Base-by-base conservation (phyloP, 2,797 vertebrate species). In the Rhinella marina region DNA sequence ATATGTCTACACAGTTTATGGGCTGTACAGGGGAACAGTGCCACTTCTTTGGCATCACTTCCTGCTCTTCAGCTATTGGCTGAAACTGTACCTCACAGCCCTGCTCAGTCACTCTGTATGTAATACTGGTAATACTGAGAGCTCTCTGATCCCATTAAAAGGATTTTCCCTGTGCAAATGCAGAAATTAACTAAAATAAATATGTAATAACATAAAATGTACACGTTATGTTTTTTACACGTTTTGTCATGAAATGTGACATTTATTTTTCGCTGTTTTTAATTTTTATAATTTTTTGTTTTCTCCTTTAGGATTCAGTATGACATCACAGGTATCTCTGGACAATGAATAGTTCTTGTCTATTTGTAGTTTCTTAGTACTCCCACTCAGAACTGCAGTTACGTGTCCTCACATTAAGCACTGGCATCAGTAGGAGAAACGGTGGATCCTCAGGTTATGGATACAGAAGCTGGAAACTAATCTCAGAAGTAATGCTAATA, bases 341-440 rank as follows among this genome's bases (percentile, higher is more conserved):
- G 81, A 3, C 29, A 82, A 86, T 72, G 79, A 79, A 70, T 85
- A 81, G 21, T 59, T 73, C 13, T 32, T 13, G 32, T 75, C 23
- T 59, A 3, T 73, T 61, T 84, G 32, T 78, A 50, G 41, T 77
- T 61, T 59, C 17, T 64, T 88, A 66, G n/a, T n/a, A 85, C 23
- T 64, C 17, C 16, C n/a, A 9, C 7, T 68, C 7, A 41, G 11
- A 82, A 29, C n/a, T 82, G 11, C 25, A 85, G 56, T 85, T 64
- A 25, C 41, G 17, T 86, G 17, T 77, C 72, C 70, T 86, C 70
- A 78, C 50, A 82, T 81, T 70, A 32, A 70, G n/a, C 52, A 82
- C 27, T 89, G 59, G 23, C 29, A 86, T 89, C 61, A 70, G 27
- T 32, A 88, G 78, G 79, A 70, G 72, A 78, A 78, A 82, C 59